These are phyloP conservation scores for Ips nitidus DNA, from an alignment of 1,140 invertebrate genomes.

Conservation along the genomic window DNA sequence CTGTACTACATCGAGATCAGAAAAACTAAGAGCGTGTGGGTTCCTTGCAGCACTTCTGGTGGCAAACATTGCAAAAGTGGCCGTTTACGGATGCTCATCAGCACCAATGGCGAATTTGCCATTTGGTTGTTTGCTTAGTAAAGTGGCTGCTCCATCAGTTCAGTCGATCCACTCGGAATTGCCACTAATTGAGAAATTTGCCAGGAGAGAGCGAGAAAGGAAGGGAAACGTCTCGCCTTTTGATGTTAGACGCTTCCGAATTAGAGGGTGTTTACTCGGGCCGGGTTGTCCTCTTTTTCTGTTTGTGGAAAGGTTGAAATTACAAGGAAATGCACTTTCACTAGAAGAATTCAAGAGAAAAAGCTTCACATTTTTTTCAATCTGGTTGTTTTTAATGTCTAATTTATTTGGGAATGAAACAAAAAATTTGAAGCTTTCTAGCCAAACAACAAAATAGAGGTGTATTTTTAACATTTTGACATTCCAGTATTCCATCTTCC, in stretches of 20 bases:
- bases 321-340: conserved; percentile 28
- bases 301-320: conserved; percentile 7
- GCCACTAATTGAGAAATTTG: conserved; percentile 30
- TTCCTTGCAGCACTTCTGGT: not conserved
- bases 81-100: conserved; percentile 19
- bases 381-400: too few relatives aligned
- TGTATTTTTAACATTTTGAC: too few relatives aligned
- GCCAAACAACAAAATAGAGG: too few relatives aligned
- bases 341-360: not conserved
- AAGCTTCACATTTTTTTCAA: too few relatives aligned
- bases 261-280: conserved; percentile 24
- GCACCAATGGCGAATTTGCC: conserved; percentile 21
- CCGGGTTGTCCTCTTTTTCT: conserved; percentile 7
- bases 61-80: conserved; percentile 16
- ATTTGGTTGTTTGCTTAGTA: conserved; percentile 27
- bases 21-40: too few relatives aligned
- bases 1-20: too few relatives aligned
- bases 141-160: conserved; percentile 28
- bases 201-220: not conserved
- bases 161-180: conserved; percentile 27
- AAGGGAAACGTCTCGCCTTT: conserved; percentile 28
- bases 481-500: too few relatives aligned
- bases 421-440: too few relatives aligned
- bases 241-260: conserved; percentile 27
- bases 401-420: too few relatives aligned